Conservation (phyloP, 1,140 invertebrate genomes). For the Drosophila setifemur region DNA sequence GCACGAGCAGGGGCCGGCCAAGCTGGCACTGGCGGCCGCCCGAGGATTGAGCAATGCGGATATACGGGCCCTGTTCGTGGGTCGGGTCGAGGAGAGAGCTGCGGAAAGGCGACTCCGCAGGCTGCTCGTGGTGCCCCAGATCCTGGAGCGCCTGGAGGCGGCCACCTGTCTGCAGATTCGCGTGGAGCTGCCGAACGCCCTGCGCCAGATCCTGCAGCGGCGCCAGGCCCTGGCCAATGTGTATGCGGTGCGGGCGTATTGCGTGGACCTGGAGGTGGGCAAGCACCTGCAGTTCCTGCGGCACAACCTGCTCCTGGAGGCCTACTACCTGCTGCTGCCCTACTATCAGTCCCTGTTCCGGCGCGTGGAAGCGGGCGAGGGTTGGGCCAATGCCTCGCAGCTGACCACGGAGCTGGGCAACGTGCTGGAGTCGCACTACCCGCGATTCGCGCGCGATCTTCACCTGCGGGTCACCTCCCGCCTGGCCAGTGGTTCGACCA, state of each 20-base stretch:
- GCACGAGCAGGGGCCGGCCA: neutral
- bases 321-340: constrained; percentile 56
- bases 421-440: constrained; percentile 37
- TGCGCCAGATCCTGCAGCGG: constrained; percentile 38
- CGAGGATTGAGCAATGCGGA: neutral
- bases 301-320: constrained; percentile 65
- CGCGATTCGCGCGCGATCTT: constrained; percentile 24
- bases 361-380: constrained; percentile 57
- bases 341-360: constrained; percentile 67
- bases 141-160: constrained; percentile 16
- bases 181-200: constrained; percentile 8
- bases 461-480: constrained; percentile 43
- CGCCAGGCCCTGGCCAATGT: constrained; percentile 54
- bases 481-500: constrained; percentile 27
- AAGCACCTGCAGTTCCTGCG: constrained; percentile 62
- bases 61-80: neutral
- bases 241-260: constrained; percentile 64
- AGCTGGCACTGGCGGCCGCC: neutral
- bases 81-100: neutral
- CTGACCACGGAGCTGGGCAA: constrained; percentile 56
- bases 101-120: neutral
- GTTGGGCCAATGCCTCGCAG: constrained; percentile 53
- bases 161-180: constrained; percentile 14
- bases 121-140: neutral
- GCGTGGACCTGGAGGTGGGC: constrained; percentile 43